Evolutionary conservation across 1,140 invertebrate species (phyloP), one percentile per base, ranked within the genome.

Genomic region (Temnothorax curvispinosus): DNA sequence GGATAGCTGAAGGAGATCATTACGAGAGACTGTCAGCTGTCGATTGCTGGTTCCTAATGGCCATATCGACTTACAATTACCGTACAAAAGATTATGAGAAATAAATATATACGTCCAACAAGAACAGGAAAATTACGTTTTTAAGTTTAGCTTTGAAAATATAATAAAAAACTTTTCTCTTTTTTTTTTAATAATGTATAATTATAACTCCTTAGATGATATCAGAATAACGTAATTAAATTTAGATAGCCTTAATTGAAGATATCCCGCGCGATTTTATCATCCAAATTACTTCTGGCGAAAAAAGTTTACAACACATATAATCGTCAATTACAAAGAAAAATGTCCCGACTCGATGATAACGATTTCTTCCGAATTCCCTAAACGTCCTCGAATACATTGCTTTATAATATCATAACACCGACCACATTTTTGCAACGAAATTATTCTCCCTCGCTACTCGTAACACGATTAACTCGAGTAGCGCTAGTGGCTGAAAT

Each of bases 11-110:
- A 38, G 41, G n/a, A 32, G 38, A 84, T 84, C 54, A 74, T 84
- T 74, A 84, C 41, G 54, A 60, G 52, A 74, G 21, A 44, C 54
- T 74, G 69, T 74, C 80, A 82, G 54, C 52, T 82, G 54, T 84
- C 54, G 69, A 74, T 82, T 74, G 27, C 21, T 82, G 60, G 60
- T 35, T 74, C 15, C 6, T 74, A 84, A 84, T 74, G 67, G 13
- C 13, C 38, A 8, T 84, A 74, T 82, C 41, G 67, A 72, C 69
- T 72, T 47, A 67, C n/a, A 41, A 4, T 47, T 11, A 44, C 15
- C 11, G 11, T 27, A 27, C 21, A 47, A 47, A 69, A n/a, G 35
- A 71, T 27, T 69, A 56, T n/a, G 32, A 50, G 50, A 18, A 60
- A 56, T 60, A 54, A 18, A 64, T 62, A 54, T 32, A 47, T 35